phyloP scores from a whole-genome alignment of 2,888 invertebrate genomes.

The Aquatica leii region DNA sequence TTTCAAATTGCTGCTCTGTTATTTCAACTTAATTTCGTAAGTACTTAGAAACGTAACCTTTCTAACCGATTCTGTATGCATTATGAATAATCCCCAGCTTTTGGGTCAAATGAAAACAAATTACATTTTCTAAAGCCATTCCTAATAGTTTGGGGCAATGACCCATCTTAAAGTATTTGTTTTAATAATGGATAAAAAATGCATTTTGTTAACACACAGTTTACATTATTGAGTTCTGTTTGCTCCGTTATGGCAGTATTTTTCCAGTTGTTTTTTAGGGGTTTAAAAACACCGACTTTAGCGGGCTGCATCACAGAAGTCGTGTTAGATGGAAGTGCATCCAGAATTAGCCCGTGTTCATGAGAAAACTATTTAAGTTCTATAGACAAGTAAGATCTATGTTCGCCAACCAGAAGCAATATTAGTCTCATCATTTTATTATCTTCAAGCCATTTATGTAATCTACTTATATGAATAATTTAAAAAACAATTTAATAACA shows the following conservation, averaged over 20 bases:
- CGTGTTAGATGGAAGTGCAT: conserved; percentile 44
- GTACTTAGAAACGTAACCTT: neutral
- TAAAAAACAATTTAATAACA: too few relatives aligned
- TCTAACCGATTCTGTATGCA: neutral
- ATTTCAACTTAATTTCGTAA: neutral
- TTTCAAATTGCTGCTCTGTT: neutral
- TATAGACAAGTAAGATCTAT: neutral
- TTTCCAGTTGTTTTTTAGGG: conserved; percentile 47
- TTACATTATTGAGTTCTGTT: neutral
- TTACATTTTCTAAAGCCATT: neutral
- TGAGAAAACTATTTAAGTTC: neutral
- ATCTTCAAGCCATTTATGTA: neutral
- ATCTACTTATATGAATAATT: too few relatives aligned
- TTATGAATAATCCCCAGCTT: neutral
- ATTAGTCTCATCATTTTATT: neutral
- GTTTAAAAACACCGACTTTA: conserved; percentile 48
- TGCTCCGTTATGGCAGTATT: conserved; percentile 31
- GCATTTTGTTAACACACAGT: neutral
- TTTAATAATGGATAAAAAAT: neutral
- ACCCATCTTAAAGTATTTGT: neutral
- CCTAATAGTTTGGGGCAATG: neutral
- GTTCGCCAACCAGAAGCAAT: neutral
- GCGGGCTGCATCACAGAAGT: conserved; percentile 44
- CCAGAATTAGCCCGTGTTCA: conserved; percentile 22
- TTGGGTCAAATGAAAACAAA: neutral